phyloP scores from a whole-genome alignment of 2,888 invertebrate genomes.

The Anarsia innoxiella region DNA sequence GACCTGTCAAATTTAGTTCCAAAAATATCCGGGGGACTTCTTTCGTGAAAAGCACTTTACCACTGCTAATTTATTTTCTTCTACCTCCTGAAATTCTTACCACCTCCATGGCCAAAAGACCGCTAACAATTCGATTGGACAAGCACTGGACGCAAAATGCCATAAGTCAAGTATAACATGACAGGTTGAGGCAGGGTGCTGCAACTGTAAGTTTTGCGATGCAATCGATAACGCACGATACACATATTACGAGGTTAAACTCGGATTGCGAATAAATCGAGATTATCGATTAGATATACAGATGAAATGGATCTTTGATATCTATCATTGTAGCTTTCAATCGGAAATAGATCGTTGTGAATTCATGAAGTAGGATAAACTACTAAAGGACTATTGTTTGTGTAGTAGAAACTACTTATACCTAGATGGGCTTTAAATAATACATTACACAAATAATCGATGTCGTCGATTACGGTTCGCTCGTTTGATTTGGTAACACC shows the following conservation, averaged over 20 bases:
- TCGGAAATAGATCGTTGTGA: too few relatives aligned
- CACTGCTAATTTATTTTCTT: neutral
- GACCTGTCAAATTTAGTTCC: too few relatives aligned
- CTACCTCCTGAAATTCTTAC: neutral
- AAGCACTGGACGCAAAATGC: slow-evolving; percentile 22
- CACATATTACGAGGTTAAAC: neutral
- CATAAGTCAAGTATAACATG: slow-evolving; percentile 23
- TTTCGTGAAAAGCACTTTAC: too few relatives aligned
- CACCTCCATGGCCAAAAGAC: slow-evolving; percentile 9
- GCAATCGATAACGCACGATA: slow-evolving; percentile 3
- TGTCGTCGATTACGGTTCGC: too few relatives aligned
- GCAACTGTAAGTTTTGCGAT: slow-evolving; percentile 7
- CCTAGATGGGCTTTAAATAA: too few relatives aligned
- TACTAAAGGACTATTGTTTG: too few relatives aligned
- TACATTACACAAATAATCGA: too few relatives aligned
- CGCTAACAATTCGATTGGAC: slow-evolving; percentile 26
- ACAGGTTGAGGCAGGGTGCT: neutral
- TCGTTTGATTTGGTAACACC: too few relatives aligned
- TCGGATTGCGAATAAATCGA: slow-evolving; percentile 5
- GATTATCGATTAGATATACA: neutral
- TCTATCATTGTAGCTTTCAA: neutral
- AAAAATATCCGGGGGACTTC: too few relatives aligned
- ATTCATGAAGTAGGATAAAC: too few relatives aligned
- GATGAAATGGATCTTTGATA: neutral
- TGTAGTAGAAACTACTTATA: too few relatives aligned